Percentiles rank a stretch among this genome's conserved stretches.
Conservation (phyloP, 53 echinoderm and acorn worm species). For the Antedon mediterranea region DNA sequence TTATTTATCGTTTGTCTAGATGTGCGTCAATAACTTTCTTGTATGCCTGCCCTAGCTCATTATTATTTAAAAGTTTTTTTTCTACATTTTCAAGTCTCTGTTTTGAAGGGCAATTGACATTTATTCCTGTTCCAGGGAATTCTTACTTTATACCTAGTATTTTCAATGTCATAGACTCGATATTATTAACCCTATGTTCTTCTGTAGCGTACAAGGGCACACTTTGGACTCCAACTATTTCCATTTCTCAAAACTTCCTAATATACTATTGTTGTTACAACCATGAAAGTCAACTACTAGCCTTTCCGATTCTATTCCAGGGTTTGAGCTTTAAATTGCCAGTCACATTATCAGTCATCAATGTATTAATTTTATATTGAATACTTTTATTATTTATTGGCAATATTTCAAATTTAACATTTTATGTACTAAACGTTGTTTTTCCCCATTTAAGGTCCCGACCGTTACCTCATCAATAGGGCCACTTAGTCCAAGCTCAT, state of each 20-base stretch:
- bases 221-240: neutral
- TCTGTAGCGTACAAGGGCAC: neutral
- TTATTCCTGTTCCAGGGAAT: constrained; percentile 14
- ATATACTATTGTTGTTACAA: neutral
- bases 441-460: neutral
- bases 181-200: constrained; percentile 3
- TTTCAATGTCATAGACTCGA: neutral
- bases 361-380: neutral
- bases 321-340: neutral
- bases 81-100: constrained; percentile 10
- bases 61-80: neutral
- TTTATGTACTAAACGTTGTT: neutral
- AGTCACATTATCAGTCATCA: neutral
- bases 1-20: no score
- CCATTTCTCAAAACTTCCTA: constrained; percentile 14
- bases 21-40: no score
- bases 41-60: neutral
- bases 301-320: neutral
- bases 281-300: neutral
- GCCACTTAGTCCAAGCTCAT: neutral
- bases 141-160: neutral
- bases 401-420: neutral
- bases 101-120: neutral
- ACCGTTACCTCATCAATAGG: neutral
- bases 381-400: no score